A percentile compares a stretch with the other conserved stretches of the same genome.
These are phyloP conservation scores for Cotesia typhae DNA, from an alignment of 1,140 invertebrate genomes.

Conservation along the genomic window DNA sequence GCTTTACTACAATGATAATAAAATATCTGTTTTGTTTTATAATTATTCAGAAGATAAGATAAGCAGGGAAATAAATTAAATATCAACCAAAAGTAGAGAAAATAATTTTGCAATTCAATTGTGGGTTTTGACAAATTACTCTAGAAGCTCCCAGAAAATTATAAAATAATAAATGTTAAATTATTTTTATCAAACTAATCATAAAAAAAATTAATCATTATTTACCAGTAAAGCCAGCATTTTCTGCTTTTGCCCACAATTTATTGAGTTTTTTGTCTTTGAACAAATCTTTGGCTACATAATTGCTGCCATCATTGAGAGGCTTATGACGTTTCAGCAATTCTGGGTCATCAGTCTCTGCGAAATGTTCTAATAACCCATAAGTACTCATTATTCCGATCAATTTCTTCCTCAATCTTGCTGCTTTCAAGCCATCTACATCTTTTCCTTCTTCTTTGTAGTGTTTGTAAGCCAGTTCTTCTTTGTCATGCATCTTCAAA, in stretches of 20 bases:
- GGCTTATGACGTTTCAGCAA: constrained; percentile 62
- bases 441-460: constrained; percentile 83
- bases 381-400: constrained; percentile 84
- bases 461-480: constrained; percentile 86
- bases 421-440: constrained; percentile 86
- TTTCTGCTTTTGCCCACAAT: constrained; percentile 89
- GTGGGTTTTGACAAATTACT: no score
- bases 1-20: no score
- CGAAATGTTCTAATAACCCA: constrained; percentile 82
- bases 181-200: no score
- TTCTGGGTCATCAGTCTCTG: constrained; percentile 71
- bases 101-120: no score
- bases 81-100: not conserved
- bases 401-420: constrained; percentile 81
- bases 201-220: not conserved
- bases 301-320: constrained; percentile 58
- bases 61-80: not conserved
- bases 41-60: no score
- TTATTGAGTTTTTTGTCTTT: constrained; percentile 91
- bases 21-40: no score
- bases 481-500: constrained; percentile 90
- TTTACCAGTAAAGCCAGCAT: constrained; percentile 80
- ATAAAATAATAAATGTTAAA: no score
- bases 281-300: constrained; percentile 78
- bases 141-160: no score